phyloP scores from a whole-genome alignment of 2,888 invertebrate species.

The Acleris cristana region DNA sequence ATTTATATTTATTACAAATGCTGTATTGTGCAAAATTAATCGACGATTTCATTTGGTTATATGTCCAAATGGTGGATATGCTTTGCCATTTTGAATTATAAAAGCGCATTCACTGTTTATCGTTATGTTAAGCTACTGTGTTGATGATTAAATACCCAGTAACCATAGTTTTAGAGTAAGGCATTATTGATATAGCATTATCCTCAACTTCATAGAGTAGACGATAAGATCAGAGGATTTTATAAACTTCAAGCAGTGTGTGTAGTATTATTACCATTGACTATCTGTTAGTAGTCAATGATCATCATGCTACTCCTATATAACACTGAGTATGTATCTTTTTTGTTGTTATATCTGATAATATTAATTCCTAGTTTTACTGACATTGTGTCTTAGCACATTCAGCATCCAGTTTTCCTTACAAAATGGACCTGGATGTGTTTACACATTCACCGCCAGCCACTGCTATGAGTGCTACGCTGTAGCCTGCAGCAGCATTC shows the following conservation, averaged over 20 bases:
- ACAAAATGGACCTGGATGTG: no score
- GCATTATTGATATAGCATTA: constrained; percentile 27
- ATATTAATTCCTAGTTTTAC: no score
- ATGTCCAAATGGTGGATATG: constrained; percentile 23
- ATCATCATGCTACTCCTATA: neutral
- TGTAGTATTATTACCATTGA: neutral
- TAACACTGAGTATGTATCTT: no score
- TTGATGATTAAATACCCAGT: constrained; percentile 14
- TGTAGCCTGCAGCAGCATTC: no score
- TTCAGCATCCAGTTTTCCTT: no score
- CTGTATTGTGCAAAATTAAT: neutral
- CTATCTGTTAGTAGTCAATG: neutral
- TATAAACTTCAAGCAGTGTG: no score
- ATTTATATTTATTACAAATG: neutral
- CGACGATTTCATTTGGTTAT: constrained; percentile 28
- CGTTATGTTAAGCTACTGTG: constrained; percentile 27
- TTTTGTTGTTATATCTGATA: no score
- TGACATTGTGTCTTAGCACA: no score
- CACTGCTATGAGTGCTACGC: no score
- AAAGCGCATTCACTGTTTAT: constrained; percentile 22
- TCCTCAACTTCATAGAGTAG: constrained; percentile 9
- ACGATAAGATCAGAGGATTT: no score
- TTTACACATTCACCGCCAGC: no score
- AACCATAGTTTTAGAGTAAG: constrained; percentile 15
- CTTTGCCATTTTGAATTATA: neutral